These are phyloP conservation scores for Periophthalmus modestus DNA, from an alignment of 2,113 vertebrate species.

Conservation along the genomic window DNA sequence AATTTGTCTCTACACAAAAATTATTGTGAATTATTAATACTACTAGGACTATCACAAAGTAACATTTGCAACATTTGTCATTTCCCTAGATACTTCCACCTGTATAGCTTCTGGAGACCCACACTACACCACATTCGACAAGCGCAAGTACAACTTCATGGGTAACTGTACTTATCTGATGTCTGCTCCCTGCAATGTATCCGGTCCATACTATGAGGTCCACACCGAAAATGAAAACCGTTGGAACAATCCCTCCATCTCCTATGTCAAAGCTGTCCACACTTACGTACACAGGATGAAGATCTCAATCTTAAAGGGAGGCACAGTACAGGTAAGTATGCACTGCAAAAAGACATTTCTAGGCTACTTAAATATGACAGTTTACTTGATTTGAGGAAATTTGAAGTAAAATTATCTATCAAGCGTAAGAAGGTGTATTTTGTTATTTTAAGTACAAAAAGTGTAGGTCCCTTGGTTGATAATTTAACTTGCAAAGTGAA, in stretches of 20 bases:
- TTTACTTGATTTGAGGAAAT: no score
- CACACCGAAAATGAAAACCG: constrained; percentile 77
- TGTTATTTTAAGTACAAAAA: no score
- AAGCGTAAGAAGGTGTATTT: no score
- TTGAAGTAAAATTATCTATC: no score
- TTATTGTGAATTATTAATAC: not conserved
- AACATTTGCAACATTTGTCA: not conserved
- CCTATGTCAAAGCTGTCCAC: constrained; percentile 77
- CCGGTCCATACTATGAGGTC: constrained; percentile 66
- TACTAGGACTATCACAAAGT: no score
- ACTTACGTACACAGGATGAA: constrained; percentile 64
- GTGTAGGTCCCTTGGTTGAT: no score
- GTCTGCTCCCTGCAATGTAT: constrained; percentile 69
- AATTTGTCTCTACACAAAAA: not conserved
- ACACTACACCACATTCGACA: constrained; percentile 81
- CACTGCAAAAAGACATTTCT: not conserved
- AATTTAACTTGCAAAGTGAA: no score
- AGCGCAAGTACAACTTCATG: constrained; percentile 74
- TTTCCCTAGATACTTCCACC: constrained; percentile 59
- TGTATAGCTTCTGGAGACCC: constrained; percentile 75
- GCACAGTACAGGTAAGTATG: constrained; percentile 72
- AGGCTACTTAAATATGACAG: no score
- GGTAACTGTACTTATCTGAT: constrained; percentile 81
- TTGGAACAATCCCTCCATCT: constrained; percentile 65
- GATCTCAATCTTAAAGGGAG: constrained; percentile 78